These are phyloP conservation scores for Miichthys miiuy DNA, from an alignment of 2,797 vertebrate species.

Conservation along the genomic window DNA sequence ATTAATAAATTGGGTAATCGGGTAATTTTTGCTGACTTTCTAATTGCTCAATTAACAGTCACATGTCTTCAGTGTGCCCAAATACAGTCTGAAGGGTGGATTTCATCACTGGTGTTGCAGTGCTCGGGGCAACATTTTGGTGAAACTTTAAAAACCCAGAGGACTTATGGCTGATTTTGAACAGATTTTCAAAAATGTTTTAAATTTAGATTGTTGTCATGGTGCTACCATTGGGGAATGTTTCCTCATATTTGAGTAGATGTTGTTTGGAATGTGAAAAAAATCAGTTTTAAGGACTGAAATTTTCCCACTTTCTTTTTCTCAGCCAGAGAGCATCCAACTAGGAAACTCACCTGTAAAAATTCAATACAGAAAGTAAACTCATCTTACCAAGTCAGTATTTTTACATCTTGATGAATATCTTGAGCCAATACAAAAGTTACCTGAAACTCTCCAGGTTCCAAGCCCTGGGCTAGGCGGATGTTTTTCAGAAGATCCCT, in stretches of 20 bases:
- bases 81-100: not conserved
- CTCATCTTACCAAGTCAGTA: not conserved
- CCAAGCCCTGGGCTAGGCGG: slow-evolving; percentile 82
- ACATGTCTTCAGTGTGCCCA: not conserved
- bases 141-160: not conserved
- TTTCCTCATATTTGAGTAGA: too few relatives aligned
- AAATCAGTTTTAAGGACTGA: too few relatives aligned
- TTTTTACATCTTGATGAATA: too few relatives aligned
- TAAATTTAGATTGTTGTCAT: not conserved
- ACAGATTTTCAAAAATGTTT: not conserved
- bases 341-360: not conserved
- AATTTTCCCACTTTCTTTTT: too few relatives aligned
- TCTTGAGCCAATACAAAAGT: too few relatives aligned
- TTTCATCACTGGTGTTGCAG: not conserved
- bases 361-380: not conserved
- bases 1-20: too few relatives aligned
- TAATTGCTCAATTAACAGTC: not conserved
- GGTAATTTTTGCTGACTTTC: too few relatives aligned
- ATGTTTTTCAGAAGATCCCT: slow-evolving; percentile 87
- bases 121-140: too few relatives aligned
- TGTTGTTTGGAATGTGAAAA: too few relatives aligned
- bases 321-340: not conserved
- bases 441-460: slow-evolving; percentile 80
- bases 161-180: too few relatives aligned
- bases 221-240: too few relatives aligned